Evolutionary conservation across 2,888 invertebrate species (phyloP).

Genomic region (Iphiclides podalirius): DNA sequence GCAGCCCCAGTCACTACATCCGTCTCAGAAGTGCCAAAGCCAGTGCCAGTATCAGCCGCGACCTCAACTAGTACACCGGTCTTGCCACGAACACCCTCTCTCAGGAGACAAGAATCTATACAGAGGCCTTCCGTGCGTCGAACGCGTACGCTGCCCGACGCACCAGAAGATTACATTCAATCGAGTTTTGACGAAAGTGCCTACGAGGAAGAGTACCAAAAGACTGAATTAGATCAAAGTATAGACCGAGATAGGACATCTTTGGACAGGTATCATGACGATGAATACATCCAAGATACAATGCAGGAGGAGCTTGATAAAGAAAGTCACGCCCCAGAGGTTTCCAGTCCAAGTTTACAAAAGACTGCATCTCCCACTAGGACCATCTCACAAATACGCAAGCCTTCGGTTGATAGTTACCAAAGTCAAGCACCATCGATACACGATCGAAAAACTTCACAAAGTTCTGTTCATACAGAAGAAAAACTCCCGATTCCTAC

Average conservation of each 20-base stretch:
- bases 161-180: constrained; percentile 66
- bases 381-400: constrained; percentile 54
- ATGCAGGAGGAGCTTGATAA: constrained; percentile 58
- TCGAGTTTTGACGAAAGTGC: constrained; percentile 75
- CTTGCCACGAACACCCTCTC: constrained; percentile 66
- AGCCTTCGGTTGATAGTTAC: constrained; percentile 71
- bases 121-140: constrained; percentile 73
- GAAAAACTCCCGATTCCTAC: constrained; percentile 72
- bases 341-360: constrained; percentile 53
- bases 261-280: constrained; percentile 69
- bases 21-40: constrained; percentile 63
- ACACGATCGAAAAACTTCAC: constrained; percentile 70
- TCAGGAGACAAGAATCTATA: constrained; percentile 74
- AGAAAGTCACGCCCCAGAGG: constrained; percentile 57
- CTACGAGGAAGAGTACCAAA: constrained; percentile 76
- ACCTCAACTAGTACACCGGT: constrained; percentile 54
- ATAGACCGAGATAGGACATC: constrained; percentile 64
- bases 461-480: constrained; percentile 74
- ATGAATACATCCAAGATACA: constrained; percentile 63
- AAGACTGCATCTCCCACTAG: constrained; percentile 69
- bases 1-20: constrained; percentile 57
- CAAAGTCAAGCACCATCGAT: constrained; percentile 69
- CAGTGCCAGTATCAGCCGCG: constrained; percentile 56
- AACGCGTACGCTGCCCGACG: constrained; percentile 70
- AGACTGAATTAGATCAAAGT: constrained; percentile 74